Conservation (phyloP, 2,797 vertebrate genomes). For the Pipistrellus nathusii region DNA sequence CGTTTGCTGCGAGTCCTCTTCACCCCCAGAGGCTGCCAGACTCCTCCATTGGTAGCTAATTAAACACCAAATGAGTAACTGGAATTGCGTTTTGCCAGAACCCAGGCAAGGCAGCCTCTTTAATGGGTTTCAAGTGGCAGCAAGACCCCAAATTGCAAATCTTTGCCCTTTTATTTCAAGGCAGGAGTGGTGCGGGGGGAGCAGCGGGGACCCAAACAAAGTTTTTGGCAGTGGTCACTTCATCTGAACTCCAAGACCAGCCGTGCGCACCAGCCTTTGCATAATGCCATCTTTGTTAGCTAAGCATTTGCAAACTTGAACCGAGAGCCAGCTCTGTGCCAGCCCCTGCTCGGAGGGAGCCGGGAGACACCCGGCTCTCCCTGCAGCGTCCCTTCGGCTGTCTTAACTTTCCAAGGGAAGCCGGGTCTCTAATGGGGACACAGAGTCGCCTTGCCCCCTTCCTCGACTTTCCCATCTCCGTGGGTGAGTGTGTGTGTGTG, state of each 20-base stretch:
- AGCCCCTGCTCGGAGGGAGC: conserved; percentile 57
- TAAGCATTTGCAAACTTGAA: conserved; percentile 76
- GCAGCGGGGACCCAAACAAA: conserved; percentile 77
- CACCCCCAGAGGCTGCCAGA: conserved; percentile 72
- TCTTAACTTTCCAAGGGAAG: conserved; percentile 42
- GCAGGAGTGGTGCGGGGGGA: conserved; percentile 38
- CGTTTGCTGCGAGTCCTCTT: conserved; percentile 63
- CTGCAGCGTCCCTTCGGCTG: neutral
- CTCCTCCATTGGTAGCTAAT: conserved; percentile 72
- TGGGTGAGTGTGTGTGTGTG: neutral
- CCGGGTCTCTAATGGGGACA: neutral
- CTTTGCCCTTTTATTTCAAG: conserved; percentile 81
- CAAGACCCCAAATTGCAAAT: conserved; percentile 80
- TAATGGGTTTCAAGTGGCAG: conserved; percentile 83
- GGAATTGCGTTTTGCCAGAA: conserved; percentile 76
- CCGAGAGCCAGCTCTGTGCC: conserved; percentile 55
- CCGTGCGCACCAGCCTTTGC: conserved; percentile 53
- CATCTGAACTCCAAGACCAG: conserved; percentile 79
- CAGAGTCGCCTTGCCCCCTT: neutral
- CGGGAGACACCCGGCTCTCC: conserved; percentile 52
- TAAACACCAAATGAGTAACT: conserved; percentile 77
- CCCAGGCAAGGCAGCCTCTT: conserved; percentile 58
- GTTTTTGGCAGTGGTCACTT: conserved; percentile 83
- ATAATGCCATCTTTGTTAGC: conserved; percentile 80
- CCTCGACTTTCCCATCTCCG: neutral